Conservation (phyloP, 2,797 vertebrate genomes). For the Okamejei kenojei region DNA sequence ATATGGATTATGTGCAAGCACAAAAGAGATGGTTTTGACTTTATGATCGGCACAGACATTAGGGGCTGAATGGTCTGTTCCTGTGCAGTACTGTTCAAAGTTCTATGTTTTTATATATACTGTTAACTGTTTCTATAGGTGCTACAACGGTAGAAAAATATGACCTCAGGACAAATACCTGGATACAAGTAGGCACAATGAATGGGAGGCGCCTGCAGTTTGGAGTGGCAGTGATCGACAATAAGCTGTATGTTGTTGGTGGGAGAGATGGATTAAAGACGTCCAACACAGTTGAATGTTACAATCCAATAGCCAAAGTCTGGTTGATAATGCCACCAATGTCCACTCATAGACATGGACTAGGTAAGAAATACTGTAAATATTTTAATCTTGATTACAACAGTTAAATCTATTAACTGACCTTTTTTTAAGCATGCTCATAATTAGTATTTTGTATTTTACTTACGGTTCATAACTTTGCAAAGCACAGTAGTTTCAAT, state of each 20-base stretch:
- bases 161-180: slow-evolving; percentile 86
- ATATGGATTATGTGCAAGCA: too few relatives aligned
- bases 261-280: slow-evolving; percentile 94
- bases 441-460: not conserved
- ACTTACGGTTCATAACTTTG: not conserved
- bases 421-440: not conserved
- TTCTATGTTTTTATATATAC: not conserved
- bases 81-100: too few relatives aligned
- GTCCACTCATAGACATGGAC: slow-evolving; percentile 93
- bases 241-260: slow-evolving; percentile 89
- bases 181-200: slow-evolving; percentile 86
- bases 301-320: slow-evolving; percentile 79
- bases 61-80: too few relatives aligned
- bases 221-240: slow-evolving; percentile 90
- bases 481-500: not conserved
- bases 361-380: slow-evolving; percentile 62
- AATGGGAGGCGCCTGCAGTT: slow-evolving; percentile 87
- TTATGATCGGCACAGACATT: too few relatives aligned
- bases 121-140: slow-evolving; percentile 53
- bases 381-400: not conserved
- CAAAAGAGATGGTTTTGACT: too few relatives aligned
- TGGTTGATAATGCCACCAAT: slow-evolving; percentile 97
- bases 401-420: not conserved
- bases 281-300: slow-evolving; percentile 91
- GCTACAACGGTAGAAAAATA: slow-evolving; percentile 94